Evolutionary conservation across 92 coral and sea anemone species (phyloP).

Genomic region (Chrysogorgia sp.): DNA sequence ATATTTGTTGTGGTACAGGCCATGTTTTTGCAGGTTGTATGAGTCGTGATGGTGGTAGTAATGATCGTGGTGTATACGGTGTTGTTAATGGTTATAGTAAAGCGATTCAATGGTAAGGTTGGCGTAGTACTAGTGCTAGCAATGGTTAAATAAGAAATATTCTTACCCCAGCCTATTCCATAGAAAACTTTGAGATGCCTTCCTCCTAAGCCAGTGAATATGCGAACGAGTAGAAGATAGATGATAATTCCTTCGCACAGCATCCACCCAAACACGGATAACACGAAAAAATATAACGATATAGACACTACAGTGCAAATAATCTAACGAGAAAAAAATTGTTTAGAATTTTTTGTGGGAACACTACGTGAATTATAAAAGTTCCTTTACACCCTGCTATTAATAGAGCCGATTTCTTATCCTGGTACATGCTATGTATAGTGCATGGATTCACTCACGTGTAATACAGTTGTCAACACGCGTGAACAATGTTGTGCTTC

Average conservation of each 20-base stretch:
- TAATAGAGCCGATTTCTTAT: too few relatives aligned
- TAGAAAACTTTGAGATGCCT: conserved; percentile 50
- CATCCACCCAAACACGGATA: conserved; percentile 43
- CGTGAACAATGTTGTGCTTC: too few relatives aligned
- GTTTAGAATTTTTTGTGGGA: background rate
- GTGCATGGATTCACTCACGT: too few relatives aligned
- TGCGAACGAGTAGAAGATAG: conserved; percentile 46
- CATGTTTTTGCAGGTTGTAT: too few relatives aligned
- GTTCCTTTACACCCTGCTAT: too few relatives aligned
- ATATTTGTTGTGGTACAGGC: too few relatives aligned
- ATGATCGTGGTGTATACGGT: background rate
- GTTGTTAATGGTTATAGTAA: background rate
- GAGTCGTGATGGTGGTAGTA: too few relatives aligned
- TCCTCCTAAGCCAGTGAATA: conserved; percentile 57
- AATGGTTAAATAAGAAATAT: background rate
- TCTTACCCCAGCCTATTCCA: conserved; percentile 63
- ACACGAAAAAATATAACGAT: conserved; percentile 17
- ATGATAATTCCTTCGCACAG: conserved; percentile 35
- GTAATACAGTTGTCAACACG: too few relatives aligned
- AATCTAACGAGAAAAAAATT: conserved; percentile 19
- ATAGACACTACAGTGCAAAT: conserved; percentile 26
- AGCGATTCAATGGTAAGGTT: background rate
- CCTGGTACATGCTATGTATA: too few relatives aligned
- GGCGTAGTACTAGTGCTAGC: background rate
- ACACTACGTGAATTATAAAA: background rate